Percentiles rank a stretch among this genome's conserved stretches.
Conservation (phyloP, 2,888 invertebrate genomes). For the Gonocerus acuteangulatus region DNA sequence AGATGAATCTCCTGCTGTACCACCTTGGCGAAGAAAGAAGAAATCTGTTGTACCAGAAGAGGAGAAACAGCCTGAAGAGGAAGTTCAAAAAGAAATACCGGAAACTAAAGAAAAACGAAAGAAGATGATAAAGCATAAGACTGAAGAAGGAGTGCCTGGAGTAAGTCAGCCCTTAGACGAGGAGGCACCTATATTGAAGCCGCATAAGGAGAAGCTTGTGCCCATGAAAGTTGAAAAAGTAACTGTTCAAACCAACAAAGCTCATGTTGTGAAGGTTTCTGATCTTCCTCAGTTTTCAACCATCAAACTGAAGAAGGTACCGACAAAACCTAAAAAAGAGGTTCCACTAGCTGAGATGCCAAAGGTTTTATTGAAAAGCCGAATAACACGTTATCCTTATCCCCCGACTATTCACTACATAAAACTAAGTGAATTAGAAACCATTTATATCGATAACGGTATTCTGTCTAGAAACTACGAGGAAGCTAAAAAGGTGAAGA, state of each 20-base stretch:
- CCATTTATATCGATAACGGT: slow-evolving; percentile 39
- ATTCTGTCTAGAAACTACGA: slow-evolving; percentile 40
- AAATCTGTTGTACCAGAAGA: no score
- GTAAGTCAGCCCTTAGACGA: slow-evolving; percentile 33
- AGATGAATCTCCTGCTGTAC: slow-evolving; percentile 37
- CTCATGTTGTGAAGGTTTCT: slow-evolving; percentile 37
- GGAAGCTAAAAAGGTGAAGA: slow-evolving; percentile 40
- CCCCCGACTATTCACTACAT: slow-evolving; percentile 43
- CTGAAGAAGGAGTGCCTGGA: no score
- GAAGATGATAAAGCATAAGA: slow-evolving; percentile 35
- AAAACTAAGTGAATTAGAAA: slow-evolving; percentile 41
- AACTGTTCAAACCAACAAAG: slow-evolving; percentile 43
- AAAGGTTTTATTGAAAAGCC: slow-evolving; percentile 62
- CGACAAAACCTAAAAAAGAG: slow-evolving; percentile 47
- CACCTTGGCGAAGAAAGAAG: no score
- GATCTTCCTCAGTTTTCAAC: slow-evolving; percentile 56
- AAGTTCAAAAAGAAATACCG: slow-evolving; percentile 38
- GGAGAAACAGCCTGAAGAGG: slow-evolving; percentile 37
- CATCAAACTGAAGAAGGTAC: slow-evolving; percentile 45
- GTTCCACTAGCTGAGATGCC: slow-evolving; percentile 48
- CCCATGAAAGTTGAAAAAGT: slow-evolving; percentile 41
- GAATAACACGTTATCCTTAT: slow-evolving; percentile 53
- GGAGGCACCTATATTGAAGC: slow-evolving; percentile 1
- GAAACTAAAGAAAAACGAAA: slow-evolving; percentile 38
- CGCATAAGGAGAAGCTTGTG: background rate